These are phyloP conservation scores for Chrysoperla carnea DNA, from an alignment of 1,140 invertebrate species.

Conservation along the genomic window DNA sequence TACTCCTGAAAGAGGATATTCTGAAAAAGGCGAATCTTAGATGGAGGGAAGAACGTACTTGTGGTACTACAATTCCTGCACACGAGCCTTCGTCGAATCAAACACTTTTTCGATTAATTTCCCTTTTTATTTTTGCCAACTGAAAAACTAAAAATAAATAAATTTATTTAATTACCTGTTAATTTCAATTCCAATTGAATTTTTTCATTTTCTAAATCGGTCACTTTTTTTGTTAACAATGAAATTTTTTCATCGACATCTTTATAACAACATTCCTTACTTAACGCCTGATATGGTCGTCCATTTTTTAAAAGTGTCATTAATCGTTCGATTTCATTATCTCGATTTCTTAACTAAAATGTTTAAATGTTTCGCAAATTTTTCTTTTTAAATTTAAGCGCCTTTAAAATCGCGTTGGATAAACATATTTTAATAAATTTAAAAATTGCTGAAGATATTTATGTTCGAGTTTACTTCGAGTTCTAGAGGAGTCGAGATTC, in stretches of 20 bases:
- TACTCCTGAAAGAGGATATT: too few species aligned
- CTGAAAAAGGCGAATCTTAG: too few species aligned
- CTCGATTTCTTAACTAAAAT: constrained; percentile 20
- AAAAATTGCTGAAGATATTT: background rate
- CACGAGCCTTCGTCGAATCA: too few species aligned
- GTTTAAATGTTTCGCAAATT: background rate
- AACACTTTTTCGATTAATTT: too few species aligned
- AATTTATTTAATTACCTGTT: constrained; percentile 22
- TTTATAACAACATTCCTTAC: constrained; percentile 34
- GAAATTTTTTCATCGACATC: constrained; percentile 22
- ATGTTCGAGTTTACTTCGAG: too few species aligned
- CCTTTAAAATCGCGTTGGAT: too few species aligned
- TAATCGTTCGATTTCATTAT: constrained; percentile 43
- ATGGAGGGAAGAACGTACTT: too few species aligned
- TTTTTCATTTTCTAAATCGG: constrained; percentile 31
- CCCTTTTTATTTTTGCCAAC: too few species aligned
- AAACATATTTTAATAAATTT: background rate
- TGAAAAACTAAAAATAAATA: too few species aligned
- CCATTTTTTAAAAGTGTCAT: constrained; percentile 42
- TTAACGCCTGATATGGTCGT: constrained; percentile 30
- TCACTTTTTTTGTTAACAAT: constrained; percentile 27
- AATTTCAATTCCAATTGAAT: constrained; percentile 34
- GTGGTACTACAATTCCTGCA: too few species aligned
- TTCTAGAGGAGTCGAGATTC: background rate
- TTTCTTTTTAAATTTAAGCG: background rate